Base-by-base conservation (phyloP, 2,888 invertebrate genomes). In the Macrostomum cliftonense region DNA sequence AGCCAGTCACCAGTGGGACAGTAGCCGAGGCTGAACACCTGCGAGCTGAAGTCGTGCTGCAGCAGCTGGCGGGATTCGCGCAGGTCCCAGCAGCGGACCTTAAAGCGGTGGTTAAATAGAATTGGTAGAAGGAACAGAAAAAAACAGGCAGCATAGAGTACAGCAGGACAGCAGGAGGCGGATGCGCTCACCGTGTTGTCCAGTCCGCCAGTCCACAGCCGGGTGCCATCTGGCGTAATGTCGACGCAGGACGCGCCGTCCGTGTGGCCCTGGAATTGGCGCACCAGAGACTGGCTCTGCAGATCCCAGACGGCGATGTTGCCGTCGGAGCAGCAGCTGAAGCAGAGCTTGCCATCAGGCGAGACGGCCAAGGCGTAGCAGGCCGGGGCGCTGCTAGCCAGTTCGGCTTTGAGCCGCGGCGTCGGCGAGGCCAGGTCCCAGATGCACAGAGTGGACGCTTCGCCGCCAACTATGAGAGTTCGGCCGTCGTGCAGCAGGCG, bases 281-380 rank as follows among this genome's bases (percentile, higher is more conserved):
- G 42, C 11, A 51, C 51, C 40, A 51, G 17, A 9, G 20, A 81
- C 71, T 88, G 86, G 69, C 85, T 88, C 72, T 86, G 87, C 2
- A 91, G 76, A 72, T 91, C 89, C 89, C 89, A 89, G 16, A 91
- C 87, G 13, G 88, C 87, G 58, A 91, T 88, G 74, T 89, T 86
- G 42, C 91, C 91, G 71, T 93, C 91, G 46, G 87, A 86, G 73
- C 91, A 91, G 73, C 91, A 93, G 65, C 87, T 87, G 76, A 89
- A 93, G 77, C 91, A 89, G 53, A 88, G 84, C 75, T 89, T 89
- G 39, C 86, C 85, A 70, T 93, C 91, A 0, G 87, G 87, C 61
- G 85, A 85, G 61, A 93, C 87, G 50, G 91, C 89, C 13, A 93
- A 76, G n/a, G 91, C 91, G 67, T 93, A 93, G 71, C 91, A 93